Percentiles rank a stretch among this genome's conserved stretches.
phyloP scores from a whole-genome alignment of 2,888 invertebrate genomes.

The Lissonota sp. region DNA sequence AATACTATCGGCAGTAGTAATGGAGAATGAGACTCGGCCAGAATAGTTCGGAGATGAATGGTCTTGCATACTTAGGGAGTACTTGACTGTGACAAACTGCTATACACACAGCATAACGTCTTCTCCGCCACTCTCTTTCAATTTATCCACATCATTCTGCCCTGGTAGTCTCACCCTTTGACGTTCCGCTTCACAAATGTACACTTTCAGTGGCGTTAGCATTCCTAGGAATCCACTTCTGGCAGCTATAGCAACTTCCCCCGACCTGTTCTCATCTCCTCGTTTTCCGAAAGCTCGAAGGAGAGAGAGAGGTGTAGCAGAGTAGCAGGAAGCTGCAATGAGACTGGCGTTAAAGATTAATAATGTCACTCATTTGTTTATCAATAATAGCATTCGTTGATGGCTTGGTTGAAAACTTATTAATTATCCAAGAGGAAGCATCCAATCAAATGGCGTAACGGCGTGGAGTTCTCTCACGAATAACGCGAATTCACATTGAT shows the following conservation, averaged over 20 bases:
- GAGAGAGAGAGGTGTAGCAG: background rate
- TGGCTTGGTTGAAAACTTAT: background rate
- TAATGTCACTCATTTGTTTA: constrained; percentile 24
- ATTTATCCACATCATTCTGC: background rate
- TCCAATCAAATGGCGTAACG: constrained; percentile 10
- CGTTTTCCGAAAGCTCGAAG: background rate
- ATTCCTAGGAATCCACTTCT: constrained; percentile 62
- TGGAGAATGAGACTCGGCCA: constrained; percentile 72
- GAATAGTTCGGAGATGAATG: constrained; percentile 80
- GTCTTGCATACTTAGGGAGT: constrained; percentile 81
- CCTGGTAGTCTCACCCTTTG: constrained; percentile 18
- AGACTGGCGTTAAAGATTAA: constrained; percentile 28
- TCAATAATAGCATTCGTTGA: constrained; percentile 7
- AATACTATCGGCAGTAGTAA: constrained; percentile 14
- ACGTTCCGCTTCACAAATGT: background rate
- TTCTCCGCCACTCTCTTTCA: constrained; percentile 38
- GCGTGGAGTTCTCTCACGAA: background rate
- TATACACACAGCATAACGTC: constrained; percentile 65
- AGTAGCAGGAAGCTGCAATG: background rate
- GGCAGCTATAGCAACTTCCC: constrained; percentile 13
- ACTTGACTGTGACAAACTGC: constrained; percentile 82
- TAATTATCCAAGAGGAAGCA: constrained; percentile 16
- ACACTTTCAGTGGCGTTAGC: constrained; percentile 52
- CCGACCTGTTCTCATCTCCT: constrained; percentile 16
- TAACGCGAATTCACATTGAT: constrained; percentile 5